These are phyloP conservation scores for Amiota minor DNA, from an alignment of 2,888 invertebrate species.

Conservation along the genomic window DNA sequence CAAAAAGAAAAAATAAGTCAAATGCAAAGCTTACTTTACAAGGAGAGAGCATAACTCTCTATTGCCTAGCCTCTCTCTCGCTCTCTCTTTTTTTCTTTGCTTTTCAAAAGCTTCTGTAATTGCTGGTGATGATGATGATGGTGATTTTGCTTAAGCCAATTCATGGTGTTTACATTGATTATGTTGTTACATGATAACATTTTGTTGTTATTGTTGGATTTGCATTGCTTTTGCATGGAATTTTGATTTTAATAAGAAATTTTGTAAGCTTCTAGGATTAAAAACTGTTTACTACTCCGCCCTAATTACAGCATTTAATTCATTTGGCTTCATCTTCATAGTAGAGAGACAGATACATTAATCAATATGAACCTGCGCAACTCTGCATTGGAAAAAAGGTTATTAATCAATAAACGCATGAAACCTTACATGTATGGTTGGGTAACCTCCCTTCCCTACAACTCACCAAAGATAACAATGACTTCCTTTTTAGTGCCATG, in stretches of 20 bases:
- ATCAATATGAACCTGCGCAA: slow-evolving; percentile 53
- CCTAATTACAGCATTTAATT: too few relatives aligned
- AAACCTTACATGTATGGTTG: neutral
- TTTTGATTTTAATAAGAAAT: slow-evolving; percentile 59
- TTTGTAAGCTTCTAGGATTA: slow-evolving; percentile 1
- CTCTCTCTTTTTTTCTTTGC: slow-evolving; percentile 31
- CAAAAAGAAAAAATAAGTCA: neutral
- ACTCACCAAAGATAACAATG: neutral
- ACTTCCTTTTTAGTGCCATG: neutral
- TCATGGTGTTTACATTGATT: slow-evolving; percentile 60
- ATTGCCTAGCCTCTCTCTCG: neutral
- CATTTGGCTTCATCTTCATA: slow-evolving; percentile 19
- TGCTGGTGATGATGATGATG: slow-evolving; percentile 31
- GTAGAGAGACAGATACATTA: slow-evolving; percentile 7
- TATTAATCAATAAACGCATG: slow-evolving; percentile 59
- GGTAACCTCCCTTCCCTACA: neutral
- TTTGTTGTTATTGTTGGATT: slow-evolving; percentile 1
- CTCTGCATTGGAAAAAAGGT: slow-evolving; percentile 41
- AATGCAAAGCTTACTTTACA: neutral
- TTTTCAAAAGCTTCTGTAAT: too few relatives aligned
- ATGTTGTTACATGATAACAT: slow-evolving; percentile 56
- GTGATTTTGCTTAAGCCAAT: neutral
- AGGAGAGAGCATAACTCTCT: neutral
- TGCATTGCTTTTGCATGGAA: slow-evolving; percentile 32
- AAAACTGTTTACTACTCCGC: too few relatives aligned